Conservation (phyloP, 2,888 invertebrate genomes). For the Amphipoea lucens region DNA sequence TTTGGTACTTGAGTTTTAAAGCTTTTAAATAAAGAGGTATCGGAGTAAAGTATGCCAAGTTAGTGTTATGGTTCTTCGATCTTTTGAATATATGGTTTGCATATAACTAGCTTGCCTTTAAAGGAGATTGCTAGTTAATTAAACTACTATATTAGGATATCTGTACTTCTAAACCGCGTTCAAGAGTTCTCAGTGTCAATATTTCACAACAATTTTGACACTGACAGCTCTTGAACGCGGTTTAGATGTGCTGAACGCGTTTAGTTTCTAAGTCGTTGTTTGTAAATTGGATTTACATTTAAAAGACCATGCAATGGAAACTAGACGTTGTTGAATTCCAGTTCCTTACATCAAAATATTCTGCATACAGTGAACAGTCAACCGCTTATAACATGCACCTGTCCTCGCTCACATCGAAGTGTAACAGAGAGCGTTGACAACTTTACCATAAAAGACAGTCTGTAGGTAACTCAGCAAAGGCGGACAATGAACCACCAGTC, state of each 20-base stretch:
- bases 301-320: not conserved
- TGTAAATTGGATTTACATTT: not conserved
- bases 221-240: too few relatives aligned
- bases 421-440: constrained; percentile 48
- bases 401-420: constrained; percentile 19
- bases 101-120: not conserved
- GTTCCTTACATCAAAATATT: not conserved
- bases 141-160: not conserved
- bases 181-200: too few relatives aligned
- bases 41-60: constrained; percentile 1
- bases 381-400: constrained; percentile 22
- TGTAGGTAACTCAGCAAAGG: constrained; percentile 21
- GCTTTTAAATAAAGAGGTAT: constrained; percentile 14
- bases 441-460: constrained; percentile 58
- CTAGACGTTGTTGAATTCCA: not conserved
- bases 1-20: constrained; percentile 34
- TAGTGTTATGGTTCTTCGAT: not conserved
- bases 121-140: not conserved
- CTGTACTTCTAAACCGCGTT: too few relatives aligned
- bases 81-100: constrained; percentile 8
- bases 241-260: too few relatives aligned
- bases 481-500: constrained; percentile 40
- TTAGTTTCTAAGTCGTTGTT: too few relatives aligned
- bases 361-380: not conserved
- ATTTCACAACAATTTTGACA: too few relatives aligned